phyloP scores from a whole-genome alignment of 2,113 vertebrate species.

The Myxocyprinus asiaticus region DNA sequence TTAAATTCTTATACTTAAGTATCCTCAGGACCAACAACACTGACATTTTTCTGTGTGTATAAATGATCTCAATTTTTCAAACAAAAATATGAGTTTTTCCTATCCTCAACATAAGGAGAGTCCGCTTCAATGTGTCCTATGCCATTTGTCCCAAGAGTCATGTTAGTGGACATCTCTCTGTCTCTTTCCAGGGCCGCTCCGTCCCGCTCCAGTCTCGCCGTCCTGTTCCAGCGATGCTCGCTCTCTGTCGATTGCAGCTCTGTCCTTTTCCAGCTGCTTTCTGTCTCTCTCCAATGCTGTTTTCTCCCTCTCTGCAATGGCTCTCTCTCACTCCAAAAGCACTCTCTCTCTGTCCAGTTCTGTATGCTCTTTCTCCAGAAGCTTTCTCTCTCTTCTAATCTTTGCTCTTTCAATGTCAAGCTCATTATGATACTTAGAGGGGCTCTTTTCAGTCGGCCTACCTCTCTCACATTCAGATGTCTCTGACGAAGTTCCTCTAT shows the following conservation, averaged over 20 bases:
- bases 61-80: constrained; percentile 46
- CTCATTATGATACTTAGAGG: not conserved
- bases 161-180: constrained; percentile 42
- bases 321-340: constrained; percentile 55
- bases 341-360: constrained; percentile 67
- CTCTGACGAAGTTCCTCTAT: not conserved
- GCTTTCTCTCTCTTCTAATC: too few relatives aligned
- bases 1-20: not conserved
- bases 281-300: constrained; percentile 66
- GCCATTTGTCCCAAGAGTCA: constrained; percentile 22
- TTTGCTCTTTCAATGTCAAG: constrained; percentile 56
- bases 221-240: constrained; percentile 55
- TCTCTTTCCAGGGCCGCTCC: constrained; percentile 63
- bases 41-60: not conserved
- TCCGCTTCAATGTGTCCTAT: constrained; percentile 7
- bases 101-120: constrained; percentile 44
- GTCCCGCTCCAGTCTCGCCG: constrained; percentile 57
- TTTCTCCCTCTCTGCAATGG: constrained; percentile 67
- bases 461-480: not conserved
- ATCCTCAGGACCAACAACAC: not conserved
- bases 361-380: too few relatives aligned
- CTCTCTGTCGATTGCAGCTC: constrained; percentile 65
- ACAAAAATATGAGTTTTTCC: constrained; percentile 48
- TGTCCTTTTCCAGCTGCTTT: constrained; percentile 70
- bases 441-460: not conserved